These are phyloP conservation scores for Acrobeloides nanus DNA, from an alignment of 2,888 invertebrate species.

Conservation along the genomic window DNA sequence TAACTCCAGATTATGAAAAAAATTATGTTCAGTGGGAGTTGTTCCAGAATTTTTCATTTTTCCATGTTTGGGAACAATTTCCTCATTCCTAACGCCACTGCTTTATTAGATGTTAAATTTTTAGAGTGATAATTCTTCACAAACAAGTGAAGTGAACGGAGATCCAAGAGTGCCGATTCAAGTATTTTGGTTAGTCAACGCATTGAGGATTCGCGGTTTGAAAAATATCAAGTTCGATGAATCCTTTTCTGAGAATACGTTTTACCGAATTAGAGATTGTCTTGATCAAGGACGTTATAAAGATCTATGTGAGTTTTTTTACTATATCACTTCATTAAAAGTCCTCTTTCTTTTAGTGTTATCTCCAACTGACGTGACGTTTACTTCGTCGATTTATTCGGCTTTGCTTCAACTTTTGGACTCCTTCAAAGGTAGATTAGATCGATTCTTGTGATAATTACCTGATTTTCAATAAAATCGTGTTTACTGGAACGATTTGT, in stretches of 20 bases:
- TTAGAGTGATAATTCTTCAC: not conserved
- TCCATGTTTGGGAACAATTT: not conserved
- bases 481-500: too few relatives aligned
- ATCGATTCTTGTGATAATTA: too few relatives aligned
- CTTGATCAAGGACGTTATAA: conserved; percentile 9
- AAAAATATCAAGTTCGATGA: conserved; percentile 11
- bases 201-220: conserved; percentile 12
- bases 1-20: too few relatives aligned
- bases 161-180: conserved; percentile 12
- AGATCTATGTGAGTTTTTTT: conserved; percentile 8
- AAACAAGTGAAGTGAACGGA: not conserved
- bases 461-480: too few relatives aligned
- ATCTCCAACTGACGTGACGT: too few relatives aligned
- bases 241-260: conserved; percentile 12
- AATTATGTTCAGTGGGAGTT: too few relatives aligned
- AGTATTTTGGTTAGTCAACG: conserved; percentile 8
- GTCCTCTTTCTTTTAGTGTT: too few relatives aligned
- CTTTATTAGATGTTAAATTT: not conserved
- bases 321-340: too few relatives aligned
- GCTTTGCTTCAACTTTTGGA: too few relatives aligned
- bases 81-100: not conserved
- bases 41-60: too few relatives aligned
- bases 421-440: too few relatives aligned
- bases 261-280: conserved; percentile 9
- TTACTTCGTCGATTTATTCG: too few relatives aligned